Evolutionary conservation across 2,797 vertebrate genomes (phyloP).

Genomic region (Benthosema pterotum): DNA sequence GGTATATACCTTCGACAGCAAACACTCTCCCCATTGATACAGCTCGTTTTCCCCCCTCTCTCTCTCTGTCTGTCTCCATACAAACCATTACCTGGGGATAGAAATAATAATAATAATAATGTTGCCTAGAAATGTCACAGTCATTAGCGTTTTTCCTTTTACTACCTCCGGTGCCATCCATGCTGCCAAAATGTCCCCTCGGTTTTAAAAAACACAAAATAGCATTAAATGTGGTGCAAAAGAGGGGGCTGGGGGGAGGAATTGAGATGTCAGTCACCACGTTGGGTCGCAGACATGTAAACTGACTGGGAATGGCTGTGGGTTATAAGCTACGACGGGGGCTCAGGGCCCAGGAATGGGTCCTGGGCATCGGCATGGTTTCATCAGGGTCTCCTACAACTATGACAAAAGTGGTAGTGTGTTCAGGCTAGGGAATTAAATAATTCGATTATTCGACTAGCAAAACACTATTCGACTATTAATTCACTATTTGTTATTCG

Average conservation of each 20-base stretch:
- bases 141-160: constrained; percentile 31
- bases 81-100: constrained; percentile 41
- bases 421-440: no score
- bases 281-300: constrained; percentile 13
- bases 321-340: constrained; percentile 9
- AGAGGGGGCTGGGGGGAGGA: neutral
- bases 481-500: no score
- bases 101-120: constrained; percentile 14
- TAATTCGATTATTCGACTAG: no score
- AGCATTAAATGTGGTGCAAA: constrained; percentile 21
- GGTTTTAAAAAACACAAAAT: constrained; percentile 28
- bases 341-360: neutral
- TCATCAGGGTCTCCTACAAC: neutral
- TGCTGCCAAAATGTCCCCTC: constrained; percentile 3
- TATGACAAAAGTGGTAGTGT: neutral
- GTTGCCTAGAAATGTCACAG: constrained; percentile 17
- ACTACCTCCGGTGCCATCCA: constrained; percentile 22
- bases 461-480: no score
- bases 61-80: constrained; percentile 50
- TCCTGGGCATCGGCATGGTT: neutral
- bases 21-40: constrained; percentile 69
- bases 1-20: constrained; percentile 1
- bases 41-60: no score
- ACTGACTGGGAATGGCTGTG: constrained; percentile 2
- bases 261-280: constrained; percentile 29